Percentiles rank a stretch among this genome's conserved stretches.
Conservation (phyloP, 2,888 invertebrate genomes). For the Phyllotreta cruciferae region DNA sequence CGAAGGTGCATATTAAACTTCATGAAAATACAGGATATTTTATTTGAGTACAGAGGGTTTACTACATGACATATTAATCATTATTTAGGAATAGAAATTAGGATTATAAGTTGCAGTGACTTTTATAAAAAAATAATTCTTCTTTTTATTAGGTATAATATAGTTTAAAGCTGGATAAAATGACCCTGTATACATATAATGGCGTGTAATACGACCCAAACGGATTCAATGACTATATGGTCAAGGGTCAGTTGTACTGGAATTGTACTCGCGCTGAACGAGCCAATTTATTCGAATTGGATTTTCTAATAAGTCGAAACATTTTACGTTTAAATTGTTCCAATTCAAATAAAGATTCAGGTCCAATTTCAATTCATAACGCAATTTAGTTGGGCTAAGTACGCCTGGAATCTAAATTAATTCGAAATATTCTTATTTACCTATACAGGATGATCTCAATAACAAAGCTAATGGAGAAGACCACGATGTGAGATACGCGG, state of each 20-base stretch:
- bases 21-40: slow-evolving; percentile 3
- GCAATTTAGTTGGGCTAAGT: not conserved
- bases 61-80: too few species aligned
- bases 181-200: not conserved
- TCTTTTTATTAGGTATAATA: too few species aligned
- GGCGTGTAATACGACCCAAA: not conserved
- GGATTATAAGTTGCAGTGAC: too few species aligned
- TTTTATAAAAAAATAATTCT: too few species aligned
- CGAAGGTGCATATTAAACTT: not conserved
- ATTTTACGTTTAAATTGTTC: not conserved
- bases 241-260: slow-evolving; percentile 19
- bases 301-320: not conserved
- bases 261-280: slow-evolving; percentile 1
- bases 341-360: too few species aligned
- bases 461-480: too few species aligned
- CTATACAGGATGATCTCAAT: not conserved
- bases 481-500: too few species aligned
- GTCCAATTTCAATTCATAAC: too few species aligned
- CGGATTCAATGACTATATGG: slow-evolving; percentile 7
- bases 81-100: too few species aligned
- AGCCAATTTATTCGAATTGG: slow-evolving; percentile 8
- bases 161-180: too few species aligned
- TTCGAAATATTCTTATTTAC: not conserved
- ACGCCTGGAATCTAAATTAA: not conserved
- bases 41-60: too few species aligned